These are phyloP conservation scores for Hyaena hyaena DNA, from an alignment of 2,113 vertebrate genomes.

Conservation along the genomic window DNA sequence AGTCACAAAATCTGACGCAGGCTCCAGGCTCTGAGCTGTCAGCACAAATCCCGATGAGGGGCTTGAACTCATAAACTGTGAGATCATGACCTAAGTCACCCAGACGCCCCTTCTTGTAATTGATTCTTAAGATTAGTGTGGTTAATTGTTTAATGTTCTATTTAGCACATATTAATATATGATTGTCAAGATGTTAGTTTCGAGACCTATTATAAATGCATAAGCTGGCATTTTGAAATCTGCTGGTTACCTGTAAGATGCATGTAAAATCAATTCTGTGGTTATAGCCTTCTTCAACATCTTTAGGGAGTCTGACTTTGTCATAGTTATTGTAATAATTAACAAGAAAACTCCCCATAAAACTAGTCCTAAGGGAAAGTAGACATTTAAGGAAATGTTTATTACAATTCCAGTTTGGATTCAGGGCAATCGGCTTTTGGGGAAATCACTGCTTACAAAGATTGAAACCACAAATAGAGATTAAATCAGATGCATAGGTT, in stretches of 20 bases:
- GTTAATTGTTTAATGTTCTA: background rate
- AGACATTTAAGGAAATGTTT: background rate
- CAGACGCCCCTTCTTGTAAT: background rate
- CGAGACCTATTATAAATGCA: background rate
- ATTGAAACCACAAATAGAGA: background rate
- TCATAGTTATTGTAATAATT: background rate
- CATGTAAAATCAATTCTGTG: background rate
- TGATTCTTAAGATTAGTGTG: background rate
- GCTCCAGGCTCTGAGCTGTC: too few species aligned
- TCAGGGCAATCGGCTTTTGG: background rate
- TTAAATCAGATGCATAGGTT: background rate
- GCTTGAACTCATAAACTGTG: too few species aligned
- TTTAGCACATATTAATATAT: slow-evolving; percentile 9
- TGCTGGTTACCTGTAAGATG: background rate
- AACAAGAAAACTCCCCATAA: background rate
- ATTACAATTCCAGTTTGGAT: background rate
- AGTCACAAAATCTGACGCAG: too few species aligned
- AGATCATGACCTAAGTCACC: too few species aligned
- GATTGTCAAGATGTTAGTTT: background rate
- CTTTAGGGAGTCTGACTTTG: background rate
- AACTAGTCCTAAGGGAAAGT: background rate
- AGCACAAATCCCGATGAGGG: too few species aligned
- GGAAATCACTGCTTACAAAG: background rate
- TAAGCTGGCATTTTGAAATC: background rate
- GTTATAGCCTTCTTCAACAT: background rate